phyloP scores from a whole-genome alignment of 2,797 vertebrate species.

The Fundulus diaphanus region DNA sequence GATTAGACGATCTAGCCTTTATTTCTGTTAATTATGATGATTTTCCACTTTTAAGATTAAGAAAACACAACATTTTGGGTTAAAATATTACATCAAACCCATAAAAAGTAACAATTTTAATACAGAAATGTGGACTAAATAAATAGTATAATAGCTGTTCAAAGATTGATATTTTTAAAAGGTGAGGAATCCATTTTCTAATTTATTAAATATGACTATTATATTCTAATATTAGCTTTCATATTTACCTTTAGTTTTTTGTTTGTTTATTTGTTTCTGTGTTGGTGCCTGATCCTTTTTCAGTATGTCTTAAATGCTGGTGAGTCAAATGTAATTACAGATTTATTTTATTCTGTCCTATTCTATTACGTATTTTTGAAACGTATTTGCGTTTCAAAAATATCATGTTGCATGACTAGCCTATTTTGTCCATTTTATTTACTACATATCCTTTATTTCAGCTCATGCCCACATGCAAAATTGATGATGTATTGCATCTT shows the following conservation, averaged over 20 bases:
- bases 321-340: background rate
- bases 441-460: background rate
- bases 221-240: background rate
- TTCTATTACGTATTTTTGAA: too few species aligned
- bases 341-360: background rate
- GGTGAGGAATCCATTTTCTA: too few species aligned
- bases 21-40: background rate
- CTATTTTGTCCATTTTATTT: slow-evolving; percentile 13
- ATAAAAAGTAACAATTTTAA: background rate
- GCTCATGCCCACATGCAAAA: slow-evolving; percentile 45
- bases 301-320: background rate
- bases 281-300: background rate
- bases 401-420: slow-evolving; percentile 3
- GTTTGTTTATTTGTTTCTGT: background rate
- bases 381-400: background rate
- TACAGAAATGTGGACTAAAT: background rate
- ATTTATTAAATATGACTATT: background rate
- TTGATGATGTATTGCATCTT: slow-evolving; percentile 42
- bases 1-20: background rate
- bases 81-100: background rate
- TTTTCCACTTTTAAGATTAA: background rate
- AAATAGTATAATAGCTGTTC: background rate
- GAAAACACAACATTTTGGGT: background rate
- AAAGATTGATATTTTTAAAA: background rate
- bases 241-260: background rate